Evolutionary conservation across 1,140 invertebrate species (phyloP).

Genomic region (Drosophila nigrodunni): DNA sequence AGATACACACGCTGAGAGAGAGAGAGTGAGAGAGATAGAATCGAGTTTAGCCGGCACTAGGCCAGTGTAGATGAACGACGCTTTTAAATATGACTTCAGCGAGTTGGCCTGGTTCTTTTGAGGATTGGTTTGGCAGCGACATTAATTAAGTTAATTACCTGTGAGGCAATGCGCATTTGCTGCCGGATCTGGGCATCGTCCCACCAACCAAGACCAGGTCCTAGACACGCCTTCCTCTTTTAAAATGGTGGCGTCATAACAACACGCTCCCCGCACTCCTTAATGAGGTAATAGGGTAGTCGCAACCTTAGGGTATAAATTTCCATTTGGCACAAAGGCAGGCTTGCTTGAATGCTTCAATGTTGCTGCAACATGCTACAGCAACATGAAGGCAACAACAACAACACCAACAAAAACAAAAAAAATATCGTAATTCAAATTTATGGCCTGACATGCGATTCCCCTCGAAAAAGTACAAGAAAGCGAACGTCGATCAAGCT

Average conservation of each 20-base stretch:
- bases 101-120: constrained; percentile 1
- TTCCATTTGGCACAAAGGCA: constrained; percentile 38
- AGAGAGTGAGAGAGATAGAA: neutral
- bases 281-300: constrained; percentile 53
- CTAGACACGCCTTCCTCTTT: constrained; percentile 41
- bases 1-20: neutral
- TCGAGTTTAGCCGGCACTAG: constrained; percentile 17
- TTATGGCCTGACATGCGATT: constrained; percentile 53
- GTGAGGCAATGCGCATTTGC: constrained; percentile 18
- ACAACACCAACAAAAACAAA: constrained; percentile 13
- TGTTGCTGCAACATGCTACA: constrained; percentile 51
- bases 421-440: constrained; percentile 56
- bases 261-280: neutral
- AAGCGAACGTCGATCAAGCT: constrained; percentile 52
- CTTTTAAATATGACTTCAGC: constrained; percentile 47
- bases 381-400: constrained; percentile 36
- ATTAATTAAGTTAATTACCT: constrained; percentile 61
- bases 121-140: constrained; percentile 49
- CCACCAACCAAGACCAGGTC: constrained; percentile 10
- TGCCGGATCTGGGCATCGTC: constrained; percentile 11
- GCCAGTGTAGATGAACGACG: constrained; percentile 17
- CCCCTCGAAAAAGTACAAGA: constrained; percentile 41
- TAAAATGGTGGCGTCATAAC: constrained; percentile 47
- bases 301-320: constrained; percentile 46
- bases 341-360: neutral